Evolutionary conservation across 1,140 invertebrate genomes (phyloP), one percentile per base, ranked within the genome.

Genomic region (Drosophila elegans): DNA sequence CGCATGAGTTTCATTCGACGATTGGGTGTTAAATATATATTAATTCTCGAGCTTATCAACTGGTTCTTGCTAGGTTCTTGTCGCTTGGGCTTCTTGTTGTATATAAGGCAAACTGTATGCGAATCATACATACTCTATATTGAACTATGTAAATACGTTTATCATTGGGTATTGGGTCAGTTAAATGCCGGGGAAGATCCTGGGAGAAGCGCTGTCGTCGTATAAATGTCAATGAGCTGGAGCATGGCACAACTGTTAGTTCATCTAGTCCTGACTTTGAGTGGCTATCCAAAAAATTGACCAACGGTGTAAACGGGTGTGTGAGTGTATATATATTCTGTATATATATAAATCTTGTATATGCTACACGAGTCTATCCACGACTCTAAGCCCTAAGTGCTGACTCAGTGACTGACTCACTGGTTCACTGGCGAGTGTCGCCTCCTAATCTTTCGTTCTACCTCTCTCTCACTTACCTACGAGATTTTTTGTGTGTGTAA

Each of bases 51-150:
- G 60, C 29, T 11, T 62, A 59, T 51, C 48, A 51, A 51, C 46
- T 38, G 52, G 32, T 46, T 76, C 61, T 45, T 45, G 46, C 61
- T 68, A 52, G 64, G 32, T 29, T 29, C 21, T 53, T 75, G 54
- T 57, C 53, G 61, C 27, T 54, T n/a, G 46, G 45, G 72, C 59
- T 63, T 80, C 59, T 63, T 80, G 57, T 86, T 89, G 85, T 89
- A 89, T 89, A 89, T 89, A 89, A 89, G 84, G 84, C 84, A 89
- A 89, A 90, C 83, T 88, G 83, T 88, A 88, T 88, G 83, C 83
- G 72, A 80, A 73, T 67, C 74, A 80, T 84, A 89, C 85, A 72
- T 84, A n/a, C n/a, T n/a, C n/a, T n/a, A 74, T 79, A 90, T 90
- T 78, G 85, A 89, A 80, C 85, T 90, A 89, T 90, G 83, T 89